Evolutionary conservation across 2,113 vertebrate genomes (phyloP), one percentile per base, ranked within the genome.

Genomic region (Cariama cristata): DNA sequence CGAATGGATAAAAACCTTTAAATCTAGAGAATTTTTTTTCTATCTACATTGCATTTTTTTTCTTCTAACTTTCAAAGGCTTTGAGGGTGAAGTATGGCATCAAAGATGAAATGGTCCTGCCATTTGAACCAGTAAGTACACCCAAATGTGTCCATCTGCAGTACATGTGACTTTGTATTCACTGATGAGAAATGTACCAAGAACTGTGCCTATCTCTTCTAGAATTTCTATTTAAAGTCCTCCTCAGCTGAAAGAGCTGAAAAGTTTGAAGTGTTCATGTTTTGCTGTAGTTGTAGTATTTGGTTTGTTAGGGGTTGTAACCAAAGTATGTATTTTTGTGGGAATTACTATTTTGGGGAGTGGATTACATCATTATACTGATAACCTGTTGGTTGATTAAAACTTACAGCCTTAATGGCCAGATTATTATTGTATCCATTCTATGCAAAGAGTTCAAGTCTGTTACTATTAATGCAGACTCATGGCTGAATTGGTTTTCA

Each of bases 101-200:
- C 82, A 98, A 98, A 91, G 99, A 99, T 98, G 99, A 99, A 69
- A 99, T 99, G 99, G 99, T 99, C 67, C 95, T 99, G 90, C 99
- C 99, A 0, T 99, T 99, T 84, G 99, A 99, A 86, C 99, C 99
- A 64, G 99, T 99, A 94, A 99, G 99, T 96, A 62, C 10, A 21
- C 4, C 20, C 20, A 3, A 20, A 4, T 0, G 0, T 50, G 44
- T 68, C 35, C n/a, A 4, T 63, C 40, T 90, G 8, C 17, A 28
- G 66, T 14, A 49, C 71, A 5, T 3, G 2, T 63, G 11, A 3
- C 58, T 50, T 26, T 38, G 11, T 27, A 21, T 3, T 76, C 14
- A 4, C 27, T 42, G 40, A 12, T 66, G 49, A 52, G 67, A 44
- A 58, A 23, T 0, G 1, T 55, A 4, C 23, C 45, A 17, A 38